Percentiles rank a stretch among this genome's conserved stretches.
These are phyloP conservation scores for Calephelis nemesis DNA, from an alignment of 1,140 invertebrate species.

Conservation along the genomic window DNA sequence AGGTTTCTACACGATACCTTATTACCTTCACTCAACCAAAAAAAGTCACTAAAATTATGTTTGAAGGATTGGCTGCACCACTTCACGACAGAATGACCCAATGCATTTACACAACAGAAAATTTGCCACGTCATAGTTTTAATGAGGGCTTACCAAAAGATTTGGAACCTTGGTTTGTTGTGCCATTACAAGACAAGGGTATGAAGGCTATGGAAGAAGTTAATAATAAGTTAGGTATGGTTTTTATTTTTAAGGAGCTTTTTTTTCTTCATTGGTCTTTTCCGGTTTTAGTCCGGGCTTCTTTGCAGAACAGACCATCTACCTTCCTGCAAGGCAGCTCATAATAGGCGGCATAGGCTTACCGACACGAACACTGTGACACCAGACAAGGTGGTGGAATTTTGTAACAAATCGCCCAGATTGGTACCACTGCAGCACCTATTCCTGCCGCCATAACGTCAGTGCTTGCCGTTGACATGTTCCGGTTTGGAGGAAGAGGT, in stretches of 20 bases:
- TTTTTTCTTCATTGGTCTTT: conserved; percentile 17
- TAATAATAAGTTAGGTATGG: conserved; percentile 89
- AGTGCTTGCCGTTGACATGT: no score
- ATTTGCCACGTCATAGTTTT: conserved; percentile 87
- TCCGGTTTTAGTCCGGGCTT: no score
- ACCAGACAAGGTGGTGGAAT: no score
- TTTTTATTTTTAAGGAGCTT: not conserved
- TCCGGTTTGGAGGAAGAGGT: no score
- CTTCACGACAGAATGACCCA: conserved; percentile 91
- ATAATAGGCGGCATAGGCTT: no score
- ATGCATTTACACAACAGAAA: conserved; percentile 84
- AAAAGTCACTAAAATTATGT: conserved; percentile 67
- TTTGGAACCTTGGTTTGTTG: conserved; percentile 88
- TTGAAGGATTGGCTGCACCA: conserved; percentile 79
- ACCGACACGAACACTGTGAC: no score
- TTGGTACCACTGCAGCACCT: no score
- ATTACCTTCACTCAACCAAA: conserved; percentile 78
- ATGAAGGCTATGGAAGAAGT: conserved; percentile 89
- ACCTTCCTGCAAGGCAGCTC: no score
- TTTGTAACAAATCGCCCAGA: no score
- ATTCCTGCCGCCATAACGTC: no score
- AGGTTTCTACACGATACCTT: conserved; percentile 89
- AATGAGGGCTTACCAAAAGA: conserved; percentile 82
- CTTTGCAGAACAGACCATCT: no score
- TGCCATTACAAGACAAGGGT: conserved; percentile 90